Conservation (phyloP, 2,888 invertebrate genomes). For the Phorcus lineatus region DNA sequence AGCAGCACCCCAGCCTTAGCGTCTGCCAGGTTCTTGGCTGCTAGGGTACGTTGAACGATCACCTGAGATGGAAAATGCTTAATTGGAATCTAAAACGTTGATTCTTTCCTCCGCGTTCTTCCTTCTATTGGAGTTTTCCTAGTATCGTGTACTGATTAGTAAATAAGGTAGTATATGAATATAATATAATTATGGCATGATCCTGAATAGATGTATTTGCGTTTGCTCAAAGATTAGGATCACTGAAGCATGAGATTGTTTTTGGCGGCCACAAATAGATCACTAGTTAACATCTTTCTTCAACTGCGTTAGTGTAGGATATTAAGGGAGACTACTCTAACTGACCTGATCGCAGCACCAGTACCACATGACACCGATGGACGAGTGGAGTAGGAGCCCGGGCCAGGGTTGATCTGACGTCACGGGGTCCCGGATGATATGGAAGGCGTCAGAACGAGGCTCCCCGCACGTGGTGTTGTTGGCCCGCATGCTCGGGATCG, state of each 20-base stretch:
- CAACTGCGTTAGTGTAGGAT: background rate
- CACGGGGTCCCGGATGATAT: constrained; percentile 67
- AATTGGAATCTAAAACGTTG: no score
- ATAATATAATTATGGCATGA: no score
- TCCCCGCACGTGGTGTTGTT: constrained; percentile 65
- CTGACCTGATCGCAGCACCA: constrained; percentile 74
- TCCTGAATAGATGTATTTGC: no score
- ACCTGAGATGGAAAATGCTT: constrained; percentile 75
- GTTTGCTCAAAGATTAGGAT: no score
- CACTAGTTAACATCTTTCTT: no score
- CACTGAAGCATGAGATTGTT: no score
- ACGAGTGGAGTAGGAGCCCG: constrained; percentile 67
- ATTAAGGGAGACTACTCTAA: constrained; percentile 33
- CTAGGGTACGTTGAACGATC: constrained; percentile 78
- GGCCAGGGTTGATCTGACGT: constrained; percentile 72
- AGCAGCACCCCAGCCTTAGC: constrained; percentile 78
- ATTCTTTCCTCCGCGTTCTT: no score
- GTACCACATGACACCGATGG: constrained; percentile 71
- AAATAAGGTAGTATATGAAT: no score
- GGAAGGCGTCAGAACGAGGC: constrained; percentile 70
- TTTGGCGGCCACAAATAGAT: no score
- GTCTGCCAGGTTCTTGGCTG: constrained; percentile 77
- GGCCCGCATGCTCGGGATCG: constrained; percentile 52
- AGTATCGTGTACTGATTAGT: no score
- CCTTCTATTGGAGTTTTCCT: no score